phyloP scores from a whole-genome alignment of 1,140 invertebrate genomes.

The Hylyphantes graminicola region DNA sequence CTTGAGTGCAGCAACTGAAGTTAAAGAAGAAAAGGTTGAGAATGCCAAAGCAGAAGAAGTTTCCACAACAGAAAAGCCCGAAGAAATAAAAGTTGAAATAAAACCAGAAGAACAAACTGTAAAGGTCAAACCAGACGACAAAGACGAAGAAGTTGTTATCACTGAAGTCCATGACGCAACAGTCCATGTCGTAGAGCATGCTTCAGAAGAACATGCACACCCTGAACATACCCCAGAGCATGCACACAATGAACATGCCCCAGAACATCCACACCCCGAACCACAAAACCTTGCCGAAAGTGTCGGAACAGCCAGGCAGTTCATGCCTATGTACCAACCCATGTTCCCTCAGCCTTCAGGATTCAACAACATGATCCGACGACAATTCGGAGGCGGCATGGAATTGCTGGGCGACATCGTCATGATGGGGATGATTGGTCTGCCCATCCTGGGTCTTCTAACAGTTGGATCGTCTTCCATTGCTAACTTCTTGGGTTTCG shows the following conservation, averaged over 20 bases:
- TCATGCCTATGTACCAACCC: conserved; percentile 38
- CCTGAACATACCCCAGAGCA: conserved; percentile 7
- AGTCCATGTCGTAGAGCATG: neutral
- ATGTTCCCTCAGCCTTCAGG: conserved; percentile 42
- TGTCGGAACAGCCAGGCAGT: conserved; percentile 1
- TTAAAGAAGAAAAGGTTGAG: neutral
- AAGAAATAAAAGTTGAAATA: neutral
- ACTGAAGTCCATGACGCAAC: neutral
- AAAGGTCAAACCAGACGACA: neutral
- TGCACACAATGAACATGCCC: neutral
- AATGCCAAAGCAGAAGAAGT: neutral
- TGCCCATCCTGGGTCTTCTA: conserved; percentile 56
- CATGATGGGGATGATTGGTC: conserved; percentile 52
- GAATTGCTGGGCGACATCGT: conserved; percentile 55
- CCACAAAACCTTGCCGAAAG: neutral
- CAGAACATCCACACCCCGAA: neutral
- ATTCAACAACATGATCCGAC: conserved; percentile 45
- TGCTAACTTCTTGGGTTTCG: conserved; percentile 45
- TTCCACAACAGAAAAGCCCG: neutral
- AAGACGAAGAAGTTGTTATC: neutral
- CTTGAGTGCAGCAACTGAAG: neutral
- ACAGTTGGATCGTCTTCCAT: conserved; percentile 54
- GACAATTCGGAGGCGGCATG: conserved; percentile 56
- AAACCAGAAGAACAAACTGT: neutral
- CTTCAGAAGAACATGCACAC: neutral